Evolutionary conservation across 1,140 invertebrate species (phyloP), one percentile per base, ranked within the genome.

Genomic region (Anastrepha ludens): DNA sequence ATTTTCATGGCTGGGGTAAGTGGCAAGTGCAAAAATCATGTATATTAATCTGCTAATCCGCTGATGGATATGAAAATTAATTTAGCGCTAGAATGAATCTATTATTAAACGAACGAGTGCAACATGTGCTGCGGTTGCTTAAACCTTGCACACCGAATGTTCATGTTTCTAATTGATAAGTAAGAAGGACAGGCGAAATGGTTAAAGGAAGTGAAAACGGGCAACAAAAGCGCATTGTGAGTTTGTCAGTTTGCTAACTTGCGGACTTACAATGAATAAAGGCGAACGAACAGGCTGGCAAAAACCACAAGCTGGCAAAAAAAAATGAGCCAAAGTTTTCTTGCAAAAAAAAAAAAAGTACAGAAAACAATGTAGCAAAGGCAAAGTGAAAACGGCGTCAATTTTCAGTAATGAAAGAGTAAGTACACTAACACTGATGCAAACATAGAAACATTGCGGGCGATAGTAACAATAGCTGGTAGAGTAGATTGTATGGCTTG

Each of bases 401-500:
- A 74, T 74, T 74, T 74, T 74, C 70, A 74, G 44, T 74, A 74
- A 74, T 74, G 70, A 74, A 74, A 74, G 70, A 74, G 15, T 74
- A 15, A 74, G 15, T 13, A 7, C 41, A 74, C 13, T 47, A 8
- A 41, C 70, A 2, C 70, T 15, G 41, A 74, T 55, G 50, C 11
- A 55, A 55, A 74, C 44, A 50, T 74, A 15, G 13, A 50, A 44
- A 1, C 17, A 47, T 74, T 17, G 70, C 70, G 29, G 41, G 11
- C 44, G 39, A n/a, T 11, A 11, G 70, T 47, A 74, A 74, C 44
- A 74, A 74, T 17, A 29, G 70, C 44, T 47, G 15, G 39, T 62
- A 62, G 60, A 9, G n/a, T n/a, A 62, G 60, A 62, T 13, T 13
- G n/a, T 17, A 17, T 29, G 29, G 29, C 29, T 29, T 29, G 29